Percentiles rank a stretch among this genome's conserved stretches.
phyloP scores from a whole-genome alignment of 2,797 vertebrate species.

The Chrosomus eos region DNA sequence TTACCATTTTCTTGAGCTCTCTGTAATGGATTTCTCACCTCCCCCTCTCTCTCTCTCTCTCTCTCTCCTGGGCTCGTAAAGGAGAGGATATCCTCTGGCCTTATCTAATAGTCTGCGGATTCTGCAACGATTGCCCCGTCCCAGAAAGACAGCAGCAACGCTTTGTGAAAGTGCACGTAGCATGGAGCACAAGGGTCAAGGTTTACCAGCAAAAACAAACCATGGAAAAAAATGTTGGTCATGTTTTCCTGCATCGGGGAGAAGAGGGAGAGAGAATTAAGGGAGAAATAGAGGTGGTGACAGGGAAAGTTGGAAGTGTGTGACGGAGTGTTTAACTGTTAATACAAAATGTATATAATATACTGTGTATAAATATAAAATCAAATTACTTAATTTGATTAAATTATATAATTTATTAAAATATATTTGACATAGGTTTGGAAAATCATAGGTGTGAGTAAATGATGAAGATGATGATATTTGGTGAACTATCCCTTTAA shows the following conservation, averaged over 20 bases:
- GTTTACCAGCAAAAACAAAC: conserved; percentile 59
- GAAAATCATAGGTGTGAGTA: not conserved
- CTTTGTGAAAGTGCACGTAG: conserved; percentile 64
- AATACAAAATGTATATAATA: not conserved
- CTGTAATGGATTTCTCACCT: not conserved
- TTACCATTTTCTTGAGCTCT: not conserved
- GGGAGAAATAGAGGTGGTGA: conserved; percentile 7
- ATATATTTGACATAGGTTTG: not conserved
- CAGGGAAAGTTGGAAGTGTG: conserved; percentile 4
- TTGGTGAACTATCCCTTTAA: not conserved
- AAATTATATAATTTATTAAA: too few species aligned
- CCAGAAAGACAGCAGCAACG: conserved; percentile 50
- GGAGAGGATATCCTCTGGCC: conserved; percentile 64
- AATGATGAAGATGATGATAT: not conserved
- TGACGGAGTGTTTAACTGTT: not conserved
- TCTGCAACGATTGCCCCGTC: conserved; percentile 55
- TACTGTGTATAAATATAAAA: not conserved
- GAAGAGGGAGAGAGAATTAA: conserved; percentile 2
- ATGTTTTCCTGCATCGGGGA: conserved; percentile 41
- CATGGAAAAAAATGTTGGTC: conserved; percentile 31
- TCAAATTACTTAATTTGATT: too few species aligned
- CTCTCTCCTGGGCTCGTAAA: conserved; percentile 44
- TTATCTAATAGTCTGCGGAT: conserved; percentile 57
- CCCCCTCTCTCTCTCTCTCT: conserved; percentile 21
- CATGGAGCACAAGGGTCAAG: conserved; percentile 57